These are phyloP conservation scores for Meleagris gallopavo DNA, from an alignment of 2,113 vertebrate genomes.

Conservation along the genomic window DNA sequence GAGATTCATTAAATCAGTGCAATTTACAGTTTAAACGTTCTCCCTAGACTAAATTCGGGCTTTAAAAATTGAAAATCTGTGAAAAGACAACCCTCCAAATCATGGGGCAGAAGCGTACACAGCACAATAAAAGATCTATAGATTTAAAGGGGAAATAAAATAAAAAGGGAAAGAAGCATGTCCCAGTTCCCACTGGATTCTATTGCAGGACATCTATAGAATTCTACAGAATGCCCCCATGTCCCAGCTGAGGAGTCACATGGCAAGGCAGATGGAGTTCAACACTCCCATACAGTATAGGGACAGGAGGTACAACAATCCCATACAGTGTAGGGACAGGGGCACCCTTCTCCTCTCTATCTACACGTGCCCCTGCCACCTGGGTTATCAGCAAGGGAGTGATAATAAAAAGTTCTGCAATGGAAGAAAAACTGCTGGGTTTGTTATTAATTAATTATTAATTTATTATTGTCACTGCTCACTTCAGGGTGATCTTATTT, in stretches of 20 bases:
- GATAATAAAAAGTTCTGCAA: background rate
- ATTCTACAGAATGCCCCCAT: too few species aligned
- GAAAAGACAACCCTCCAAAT: background rate
- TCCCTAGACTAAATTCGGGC: background rate
- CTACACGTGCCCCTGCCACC: background rate
- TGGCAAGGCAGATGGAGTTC: background rate
- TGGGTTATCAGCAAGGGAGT: background rate
- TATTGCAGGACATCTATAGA: background rate
- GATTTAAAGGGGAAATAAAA: background rate
- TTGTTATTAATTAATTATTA: too few species aligned
- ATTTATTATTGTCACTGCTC: background rate
- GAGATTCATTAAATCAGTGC: background rate
- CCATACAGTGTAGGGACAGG: background rate
- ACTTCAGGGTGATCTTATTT: background rate
- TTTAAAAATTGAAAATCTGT: background rate
- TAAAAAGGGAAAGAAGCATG: background rate
- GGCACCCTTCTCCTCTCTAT: background rate
- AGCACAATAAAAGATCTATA: background rate
- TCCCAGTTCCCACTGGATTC: background rate
- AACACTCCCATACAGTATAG: background rate
- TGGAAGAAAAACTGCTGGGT: background rate
- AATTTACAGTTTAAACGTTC: background rate
- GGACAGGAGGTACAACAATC: background rate
- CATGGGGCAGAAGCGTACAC: background rate
- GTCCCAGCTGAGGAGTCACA: accelerated